Evolutionary conservation across 2,797 vertebrate genomes (phyloP).

Genomic region (Sebastes iracundus): DNA sequence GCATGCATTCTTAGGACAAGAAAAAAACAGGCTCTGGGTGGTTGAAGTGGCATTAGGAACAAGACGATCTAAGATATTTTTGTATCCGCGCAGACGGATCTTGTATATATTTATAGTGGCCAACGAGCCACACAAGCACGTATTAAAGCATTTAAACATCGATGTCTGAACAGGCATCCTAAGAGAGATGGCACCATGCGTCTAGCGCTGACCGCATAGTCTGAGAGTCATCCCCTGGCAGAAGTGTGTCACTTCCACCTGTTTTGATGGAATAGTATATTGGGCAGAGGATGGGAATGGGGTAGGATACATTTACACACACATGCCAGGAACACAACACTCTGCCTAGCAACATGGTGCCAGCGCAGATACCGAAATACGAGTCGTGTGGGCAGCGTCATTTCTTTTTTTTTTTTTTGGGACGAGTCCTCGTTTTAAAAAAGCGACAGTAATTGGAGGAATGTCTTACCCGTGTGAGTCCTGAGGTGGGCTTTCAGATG

Average conservation of each 20-base stretch:
- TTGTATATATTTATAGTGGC: slow-evolving; percentile 19
- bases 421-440: slow-evolving; percentile 55
- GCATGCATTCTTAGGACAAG: too few species aligned
- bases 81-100: not conserved
- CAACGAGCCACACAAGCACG: slow-evolving; percentile 2
- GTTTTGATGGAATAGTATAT: slow-evolving; percentile 82
- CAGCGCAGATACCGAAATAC: slow-evolving; percentile 75
- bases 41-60: not conserved
- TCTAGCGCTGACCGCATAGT: slow-evolving; percentile 54
- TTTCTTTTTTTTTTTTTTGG: slow-evolving; percentile 26
- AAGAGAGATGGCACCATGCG: slow-evolving; percentile 49
- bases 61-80: slow-evolving; percentile 16
- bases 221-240: slow-evolving; percentile 73
- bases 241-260: slow-evolving; percentile 82
- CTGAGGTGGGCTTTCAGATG: slow-evolving; percentile 99
- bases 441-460: slow-evolving; percentile 46
- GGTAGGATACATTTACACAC: slow-evolving; percentile 81
- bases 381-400: slow-evolving; percentile 38
- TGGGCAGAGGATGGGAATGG: slow-evolving; percentile 76
- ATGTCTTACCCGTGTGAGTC: slow-evolving; percentile 96
- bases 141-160: slow-evolving; percentile 14
- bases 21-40: too few species aligned
- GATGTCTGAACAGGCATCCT: slow-evolving; percentile 28
- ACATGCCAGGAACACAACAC: slow-evolving; percentile 81
- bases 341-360: slow-evolving; percentile 84